Base-by-base conservation (phyloP, 2,113 vertebrate species). In the Trinectes maculatus region DNA sequence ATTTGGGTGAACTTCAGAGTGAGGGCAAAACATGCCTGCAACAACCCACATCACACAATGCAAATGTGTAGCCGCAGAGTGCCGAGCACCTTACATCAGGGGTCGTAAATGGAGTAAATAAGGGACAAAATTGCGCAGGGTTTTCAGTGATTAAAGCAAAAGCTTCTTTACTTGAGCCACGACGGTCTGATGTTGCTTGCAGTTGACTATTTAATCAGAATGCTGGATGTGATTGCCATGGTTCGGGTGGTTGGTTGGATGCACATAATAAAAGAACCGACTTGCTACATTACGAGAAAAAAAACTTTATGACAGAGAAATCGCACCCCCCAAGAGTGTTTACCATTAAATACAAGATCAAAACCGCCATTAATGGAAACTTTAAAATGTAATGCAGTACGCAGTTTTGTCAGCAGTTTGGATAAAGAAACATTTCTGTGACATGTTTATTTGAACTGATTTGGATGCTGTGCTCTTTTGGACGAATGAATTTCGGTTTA, bases 21-120 rank as follows among this genome's bases (percentile, higher is more conserved):
- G 43, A 71, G 56, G 52, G 26, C 26, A 43, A 60, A 66, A 72
- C 68, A 66, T 40, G 68, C 43, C 43, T 54, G 8, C 34, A 74
- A 58, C 42, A 64, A 13, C n/a, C 73, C 82, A 82, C 79, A 80
- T 64, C 82, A 77, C 67, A 55, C 48, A 58, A 40, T 31, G 4
- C 36, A 63, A 68, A 57, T 25, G 52, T 48, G 24, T 3, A 34
- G 29, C 78, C 64, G 43, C 61, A 57, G 51, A 66, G 84, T 80
- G 60, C 60, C 57, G 13, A 53, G 75, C 33, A 16, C 18, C 10
- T 37, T 29, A 67, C n/a, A 37, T 73, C 75, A 76, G 71, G 28
- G 51, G 10, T 53, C 36, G 47, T 44, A 19, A 56, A 33, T 39
- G 22, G 37, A 13, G 56, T 43, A 10, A 71, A 46, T 44, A 34